Conservation (phyloP, 2,797 vertebrate species). For the Clarias fuscus region DNA sequence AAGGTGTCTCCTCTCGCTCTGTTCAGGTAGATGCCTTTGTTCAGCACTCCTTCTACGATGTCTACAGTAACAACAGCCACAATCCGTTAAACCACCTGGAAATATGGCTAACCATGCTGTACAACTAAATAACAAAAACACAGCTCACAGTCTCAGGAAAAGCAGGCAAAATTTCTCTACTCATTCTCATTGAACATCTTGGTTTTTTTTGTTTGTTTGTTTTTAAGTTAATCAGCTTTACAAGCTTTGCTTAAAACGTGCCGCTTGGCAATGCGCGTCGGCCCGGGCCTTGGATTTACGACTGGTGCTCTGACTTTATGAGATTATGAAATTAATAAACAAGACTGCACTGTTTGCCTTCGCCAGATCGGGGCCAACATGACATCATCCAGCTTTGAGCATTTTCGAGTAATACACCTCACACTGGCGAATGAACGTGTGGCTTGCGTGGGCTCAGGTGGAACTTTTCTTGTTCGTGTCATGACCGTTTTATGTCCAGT, state of each 20-base stretch:
- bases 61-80: slow-evolving; percentile 72
- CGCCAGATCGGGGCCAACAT: slow-evolving; percentile 32
- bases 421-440: not conserved
- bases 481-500: not conserved
- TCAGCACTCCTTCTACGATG: slow-evolving; percentile 93
- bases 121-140: not conserved
- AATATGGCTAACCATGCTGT: not conserved
- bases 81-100: slow-evolving; percentile 24
- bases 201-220: slow-evolving; percentile 16
- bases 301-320: slow-evolving; percentile 37
- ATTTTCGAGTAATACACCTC: slow-evolving; percentile 14
- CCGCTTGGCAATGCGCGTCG: not conserved
- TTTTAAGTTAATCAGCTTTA: slow-evolving; percentile 18
- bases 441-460: slow-evolving; percentile 2
- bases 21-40: slow-evolving; percentile 87
- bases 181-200: not conserved
- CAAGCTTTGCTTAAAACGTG: slow-evolving; percentile 8
- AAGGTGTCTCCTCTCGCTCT: slow-evolving; percentile 83
- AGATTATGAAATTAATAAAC: slow-evolving; percentile 52
- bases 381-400: slow-evolving; percentile 33
- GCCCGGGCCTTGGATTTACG: slow-evolving; percentile 35
- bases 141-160: not conserved
- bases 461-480: not conserved
- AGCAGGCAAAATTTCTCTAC: not conserved
- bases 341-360: slow-evolving; percentile 37